phyloP scores from a whole-genome alignment of 2,113 vertebrate genomes.

The Malaclemys terrapin region DNA sequence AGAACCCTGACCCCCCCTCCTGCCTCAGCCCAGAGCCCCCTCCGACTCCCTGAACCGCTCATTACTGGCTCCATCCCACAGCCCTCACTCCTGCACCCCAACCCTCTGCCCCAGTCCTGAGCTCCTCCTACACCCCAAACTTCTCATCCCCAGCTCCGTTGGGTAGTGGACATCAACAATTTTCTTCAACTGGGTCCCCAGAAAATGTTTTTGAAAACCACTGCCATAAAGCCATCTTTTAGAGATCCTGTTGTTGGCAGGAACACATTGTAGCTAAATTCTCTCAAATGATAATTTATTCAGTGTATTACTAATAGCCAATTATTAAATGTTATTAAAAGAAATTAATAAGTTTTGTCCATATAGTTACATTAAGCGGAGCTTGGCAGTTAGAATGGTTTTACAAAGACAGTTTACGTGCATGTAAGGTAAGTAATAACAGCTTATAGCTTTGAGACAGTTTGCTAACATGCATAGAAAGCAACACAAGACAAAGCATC shows the following conservation, averaged over 20 bases:
- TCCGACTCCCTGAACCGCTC: no score
- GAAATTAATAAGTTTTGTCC: neutral
- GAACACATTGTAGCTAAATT: neutral
- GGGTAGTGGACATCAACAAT: no score
- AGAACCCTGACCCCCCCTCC: no score
- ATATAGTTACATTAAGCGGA: neutral
- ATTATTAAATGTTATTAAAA: neutral
- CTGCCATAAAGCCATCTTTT: neutral
- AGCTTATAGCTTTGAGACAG: neutral
- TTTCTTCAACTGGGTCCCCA: no score
- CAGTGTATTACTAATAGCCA: neutral
- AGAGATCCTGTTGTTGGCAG: neutral
- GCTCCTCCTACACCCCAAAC: no score
- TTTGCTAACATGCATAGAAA: neutral
- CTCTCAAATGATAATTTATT: neutral
- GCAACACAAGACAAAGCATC: neutral
- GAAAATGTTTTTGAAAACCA: no score
- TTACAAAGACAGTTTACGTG: neutral
- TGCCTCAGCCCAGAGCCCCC: no score
- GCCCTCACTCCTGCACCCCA: no score
- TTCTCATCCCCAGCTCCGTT: no score
- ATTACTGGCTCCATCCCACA: no score
- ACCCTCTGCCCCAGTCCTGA: no score
- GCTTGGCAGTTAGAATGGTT: neutral
- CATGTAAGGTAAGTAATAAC: neutral